These are phyloP conservation scores for Pomacea canaliculata DNA, from an alignment of 2,888 invertebrate species.

Conservation along the genomic window DNA sequence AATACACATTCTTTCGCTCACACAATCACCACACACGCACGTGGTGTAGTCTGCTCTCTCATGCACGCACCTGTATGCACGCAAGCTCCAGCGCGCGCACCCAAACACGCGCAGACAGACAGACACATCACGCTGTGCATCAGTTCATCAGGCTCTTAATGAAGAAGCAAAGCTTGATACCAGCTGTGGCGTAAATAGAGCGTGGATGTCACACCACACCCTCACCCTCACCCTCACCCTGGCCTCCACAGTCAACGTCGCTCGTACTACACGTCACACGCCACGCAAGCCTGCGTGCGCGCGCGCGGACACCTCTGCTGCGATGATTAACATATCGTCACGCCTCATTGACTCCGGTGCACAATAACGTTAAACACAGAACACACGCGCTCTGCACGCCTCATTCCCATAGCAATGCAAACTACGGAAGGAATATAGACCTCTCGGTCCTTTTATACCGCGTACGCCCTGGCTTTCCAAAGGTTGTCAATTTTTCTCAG, in stretches of 20 bases:
- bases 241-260: no score
- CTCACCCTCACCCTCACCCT: no score
- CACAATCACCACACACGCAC: neutral
- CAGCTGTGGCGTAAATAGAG: no score
- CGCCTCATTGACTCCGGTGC: neutral
- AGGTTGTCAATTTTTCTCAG: constrained; percentile 10
- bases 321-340: constrained; percentile 4
- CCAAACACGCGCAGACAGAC: constrained; percentile 4
- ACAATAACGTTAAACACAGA: neutral
- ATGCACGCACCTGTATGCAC: constrained; percentile 5
- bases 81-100: constrained; percentile 4
- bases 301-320: neutral
- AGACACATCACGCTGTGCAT: neutral
- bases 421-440: neutral
- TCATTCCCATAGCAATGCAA: constrained; percentile 3
- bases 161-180: no score
- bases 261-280: no score
- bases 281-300: no score
- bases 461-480: neutral
- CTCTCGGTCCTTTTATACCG: neutral
- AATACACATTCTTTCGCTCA: neutral
- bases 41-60: neutral
- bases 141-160: no score
- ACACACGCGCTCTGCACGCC: neutral
- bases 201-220: no score